Conservation (phyloP, 2,113 vertebrate genomes). For the Nesogale talazaci region DNA sequence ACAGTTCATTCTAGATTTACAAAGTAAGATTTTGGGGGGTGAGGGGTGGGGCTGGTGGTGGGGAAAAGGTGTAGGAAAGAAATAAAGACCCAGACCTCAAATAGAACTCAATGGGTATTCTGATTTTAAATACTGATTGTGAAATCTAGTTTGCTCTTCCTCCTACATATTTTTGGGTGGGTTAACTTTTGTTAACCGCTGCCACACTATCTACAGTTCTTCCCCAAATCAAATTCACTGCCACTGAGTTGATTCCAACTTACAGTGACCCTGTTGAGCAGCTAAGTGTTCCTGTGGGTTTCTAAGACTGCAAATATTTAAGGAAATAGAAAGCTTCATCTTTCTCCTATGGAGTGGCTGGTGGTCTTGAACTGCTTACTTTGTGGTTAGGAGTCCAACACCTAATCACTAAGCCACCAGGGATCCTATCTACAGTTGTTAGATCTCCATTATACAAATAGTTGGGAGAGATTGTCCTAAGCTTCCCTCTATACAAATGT, state of each 20-base stretch:
- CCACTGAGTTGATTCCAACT: no score
- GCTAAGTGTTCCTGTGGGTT: no score
- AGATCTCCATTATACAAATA: not conserved
- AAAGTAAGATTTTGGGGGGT: not conserved
- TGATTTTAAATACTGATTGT: conserved; percentile 7
- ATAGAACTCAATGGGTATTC: not conserved
- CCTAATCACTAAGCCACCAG: no score
- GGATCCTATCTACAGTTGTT: not conserved
- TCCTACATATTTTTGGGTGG: not conserved
- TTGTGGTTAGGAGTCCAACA: no score
- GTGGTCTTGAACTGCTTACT: no score
- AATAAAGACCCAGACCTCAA: no score
- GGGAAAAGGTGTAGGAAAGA: not conserved
- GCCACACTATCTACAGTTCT: not conserved
- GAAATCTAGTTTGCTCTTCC: not conserved
- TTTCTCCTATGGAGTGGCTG: no score
- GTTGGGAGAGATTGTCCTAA: not conserved
- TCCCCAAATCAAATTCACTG: not conserved
- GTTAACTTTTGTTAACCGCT: not conserved
- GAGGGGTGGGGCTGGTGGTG: no score
- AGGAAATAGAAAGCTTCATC: no score
- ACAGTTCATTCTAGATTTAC: not conserved
- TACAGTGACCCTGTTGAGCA: no score
- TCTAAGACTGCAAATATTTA: no score
- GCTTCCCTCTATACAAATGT: no score